Evolutionary conservation across 2,113 vertebrate species (phyloP).

Genomic region (Petrocephalus zakoni): DNA sequence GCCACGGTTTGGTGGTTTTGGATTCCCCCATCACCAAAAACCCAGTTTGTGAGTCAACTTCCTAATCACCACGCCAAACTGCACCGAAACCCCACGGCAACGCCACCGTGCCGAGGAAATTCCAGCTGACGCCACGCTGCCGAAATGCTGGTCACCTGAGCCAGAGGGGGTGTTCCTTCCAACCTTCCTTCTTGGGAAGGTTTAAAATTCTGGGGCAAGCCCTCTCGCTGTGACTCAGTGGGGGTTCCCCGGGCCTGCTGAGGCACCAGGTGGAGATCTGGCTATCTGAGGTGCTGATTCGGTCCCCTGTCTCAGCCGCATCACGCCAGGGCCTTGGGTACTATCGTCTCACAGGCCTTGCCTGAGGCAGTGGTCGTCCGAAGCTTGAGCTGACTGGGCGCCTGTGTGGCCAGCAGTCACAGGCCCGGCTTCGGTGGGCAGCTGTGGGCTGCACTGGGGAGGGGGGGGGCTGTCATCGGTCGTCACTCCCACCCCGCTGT

Average conservation of each 20-base stretch:
- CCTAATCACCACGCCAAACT: conserved; percentile 1
- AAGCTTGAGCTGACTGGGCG: neutral
- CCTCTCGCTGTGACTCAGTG: neutral
- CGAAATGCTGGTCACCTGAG: neutral
- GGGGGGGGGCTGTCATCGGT: neutral
- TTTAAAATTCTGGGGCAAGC: conserved; percentile 5
- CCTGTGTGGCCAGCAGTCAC: neutral
- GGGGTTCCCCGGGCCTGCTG: neutral
- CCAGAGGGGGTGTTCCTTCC: neutral
- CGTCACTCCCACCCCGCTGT: neutral
- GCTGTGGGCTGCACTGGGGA: neutral
- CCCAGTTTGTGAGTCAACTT: neutral
- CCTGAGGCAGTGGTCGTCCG: neutral
- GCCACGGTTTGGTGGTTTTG: neutral
- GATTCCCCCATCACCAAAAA: neutral
- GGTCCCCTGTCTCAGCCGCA: neutral
- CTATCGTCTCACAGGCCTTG: neutral
- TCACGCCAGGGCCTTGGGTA: neutral
- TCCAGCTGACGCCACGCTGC: conserved; percentile 6
- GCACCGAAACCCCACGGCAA: neutral
- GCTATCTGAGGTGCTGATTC: neutral
- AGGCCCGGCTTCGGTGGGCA: neutral
- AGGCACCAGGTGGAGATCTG: neutral
- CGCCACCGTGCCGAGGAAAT: neutral
- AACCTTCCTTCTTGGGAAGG: neutral